Percentiles rank a stretch among this genome's conserved stretches.
phyloP scores from a whole-genome alignment of 2,888 invertebrate genomes.

The Lampropteryx suffumata region DNA sequence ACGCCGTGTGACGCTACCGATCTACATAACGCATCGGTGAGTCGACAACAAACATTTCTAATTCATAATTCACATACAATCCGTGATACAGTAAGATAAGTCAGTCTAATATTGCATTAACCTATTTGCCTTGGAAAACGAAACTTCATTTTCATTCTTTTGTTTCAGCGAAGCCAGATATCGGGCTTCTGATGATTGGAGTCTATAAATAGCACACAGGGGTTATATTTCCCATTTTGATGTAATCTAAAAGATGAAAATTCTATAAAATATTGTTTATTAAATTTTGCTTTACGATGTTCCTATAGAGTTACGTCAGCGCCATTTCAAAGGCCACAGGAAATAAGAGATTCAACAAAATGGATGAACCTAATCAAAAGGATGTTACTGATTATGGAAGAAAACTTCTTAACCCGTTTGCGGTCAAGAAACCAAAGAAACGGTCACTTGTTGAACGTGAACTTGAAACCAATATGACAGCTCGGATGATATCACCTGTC shows the following conservation, averaged over 20 bases:
- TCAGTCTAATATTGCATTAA: constrained; percentile 60
- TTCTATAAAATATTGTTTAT: constrained; percentile 37
- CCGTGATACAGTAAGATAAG: constrained; percentile 37
- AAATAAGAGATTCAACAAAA: constrained; percentile 38
- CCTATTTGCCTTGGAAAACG: constrained; percentile 59
- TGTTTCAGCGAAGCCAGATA: constrained; percentile 63
- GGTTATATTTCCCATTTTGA: constrained; percentile 45
- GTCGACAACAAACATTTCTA: constrained; percentile 45
- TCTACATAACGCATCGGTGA: constrained; percentile 46
- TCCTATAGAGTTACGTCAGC: constrained; percentile 49
- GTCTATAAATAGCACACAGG: constrained; percentile 41
- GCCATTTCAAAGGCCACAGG: constrained; percentile 32
- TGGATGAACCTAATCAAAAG: constrained; percentile 70
- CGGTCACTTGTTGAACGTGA: constrained; percentile 71
- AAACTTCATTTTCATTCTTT: constrained; percentile 80
- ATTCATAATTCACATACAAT: constrained; percentile 49
- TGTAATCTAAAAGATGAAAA: constrained; percentile 35
- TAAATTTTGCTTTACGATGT: constrained; percentile 45
- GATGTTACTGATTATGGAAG: constrained; percentile 56
- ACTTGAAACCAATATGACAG: constrained; percentile 70
- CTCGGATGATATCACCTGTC: constrained; percentile 64
- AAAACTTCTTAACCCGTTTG: constrained; percentile 40
- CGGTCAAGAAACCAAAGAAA: constrained; percentile 65
- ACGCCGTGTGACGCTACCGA: constrained; percentile 46
- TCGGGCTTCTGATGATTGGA: constrained; percentile 41